phyloP scores from a whole-genome alignment of 2,113 vertebrate species.

The Thymallus thymallus region DNA sequence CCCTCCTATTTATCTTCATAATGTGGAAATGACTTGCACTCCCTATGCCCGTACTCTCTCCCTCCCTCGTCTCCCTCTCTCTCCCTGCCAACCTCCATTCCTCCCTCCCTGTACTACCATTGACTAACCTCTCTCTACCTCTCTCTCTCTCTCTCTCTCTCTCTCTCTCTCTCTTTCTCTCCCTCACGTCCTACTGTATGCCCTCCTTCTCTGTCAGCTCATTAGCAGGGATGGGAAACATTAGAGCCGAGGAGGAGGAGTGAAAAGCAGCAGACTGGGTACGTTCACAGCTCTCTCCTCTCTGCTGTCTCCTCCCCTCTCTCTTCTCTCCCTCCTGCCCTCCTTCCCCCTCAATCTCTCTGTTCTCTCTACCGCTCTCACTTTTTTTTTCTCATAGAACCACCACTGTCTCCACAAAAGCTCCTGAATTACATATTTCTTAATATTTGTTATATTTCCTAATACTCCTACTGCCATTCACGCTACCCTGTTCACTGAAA shows the following conservation, averaged over 20 bases:
- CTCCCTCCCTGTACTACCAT: constrained; percentile 14
- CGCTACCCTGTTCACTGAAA: background rate
- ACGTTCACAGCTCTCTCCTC: background rate
- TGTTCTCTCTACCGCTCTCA: background rate
- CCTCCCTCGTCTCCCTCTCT: constrained; percentile 26
- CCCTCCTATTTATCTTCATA: constrained; percentile 12
- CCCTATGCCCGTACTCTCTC: constrained; percentile 23
- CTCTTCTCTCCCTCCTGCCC: background rate
- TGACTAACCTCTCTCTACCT: constrained; percentile 31
- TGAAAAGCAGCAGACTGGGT: constrained; percentile 27
- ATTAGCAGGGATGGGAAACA: constrained; percentile 44
- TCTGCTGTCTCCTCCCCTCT: background rate
- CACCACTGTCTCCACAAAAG: background rate
- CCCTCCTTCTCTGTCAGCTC: constrained; percentile 58
- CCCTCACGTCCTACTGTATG: constrained; percentile 39
- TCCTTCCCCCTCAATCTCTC: background rate
- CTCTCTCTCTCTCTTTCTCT: constrained; percentile 30
- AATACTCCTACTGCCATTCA: background rate
- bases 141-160: constrained; percentile 11
- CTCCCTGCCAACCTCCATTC: background rate
- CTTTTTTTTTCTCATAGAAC: background rate
- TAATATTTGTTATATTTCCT: background rate
- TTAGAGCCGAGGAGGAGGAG: constrained; percentile 17
- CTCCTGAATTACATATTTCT: background rate
- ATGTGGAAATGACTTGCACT: constrained; percentile 7